Evolutionary conservation across 2,888 invertebrate species (phyloP).

Genomic region (Ectobius pallidus): DNA sequence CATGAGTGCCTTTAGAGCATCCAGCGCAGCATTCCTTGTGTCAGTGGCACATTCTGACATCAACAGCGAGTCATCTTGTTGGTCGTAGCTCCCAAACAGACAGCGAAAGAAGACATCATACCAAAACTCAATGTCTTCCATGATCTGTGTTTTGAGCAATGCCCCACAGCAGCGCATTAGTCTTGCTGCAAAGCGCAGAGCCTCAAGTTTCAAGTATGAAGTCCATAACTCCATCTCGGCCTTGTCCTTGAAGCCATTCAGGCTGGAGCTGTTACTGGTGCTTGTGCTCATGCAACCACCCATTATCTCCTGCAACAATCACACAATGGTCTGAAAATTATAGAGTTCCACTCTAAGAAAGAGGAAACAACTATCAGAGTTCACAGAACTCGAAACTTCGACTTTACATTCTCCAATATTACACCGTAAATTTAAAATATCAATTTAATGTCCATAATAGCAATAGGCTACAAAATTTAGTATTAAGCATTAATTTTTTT

Average conservation of each 20-base stretch:
- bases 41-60: background rate
- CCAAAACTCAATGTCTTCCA: constrained; percentile 4
- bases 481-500: too few relatives aligned
- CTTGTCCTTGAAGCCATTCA: background rate
- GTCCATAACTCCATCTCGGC: background rate
- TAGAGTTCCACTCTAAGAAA: too few relatives aligned
- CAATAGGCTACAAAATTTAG: too few relatives aligned
- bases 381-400: too few relatives aligned
- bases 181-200: background rate
- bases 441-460: too few relatives aligned
- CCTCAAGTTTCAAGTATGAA: background rate
- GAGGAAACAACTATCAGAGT: too few relatives aligned
- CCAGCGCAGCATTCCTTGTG: background rate
- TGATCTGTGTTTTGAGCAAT: background rate
- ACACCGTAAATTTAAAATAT: too few relatives aligned
- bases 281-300: background rate
- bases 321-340: too few relatives aligned
- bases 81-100: background rate
- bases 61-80: background rate
- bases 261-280: background rate
- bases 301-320: constrained; percentile 3
- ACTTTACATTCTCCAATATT: too few relatives aligned
- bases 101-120: background rate
- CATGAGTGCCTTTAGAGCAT: background rate
- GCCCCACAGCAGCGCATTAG: background rate